Evolutionary conservation across 2,797 vertebrate species (phyloP).

Genomic region (Mycteria americana): DNA sequence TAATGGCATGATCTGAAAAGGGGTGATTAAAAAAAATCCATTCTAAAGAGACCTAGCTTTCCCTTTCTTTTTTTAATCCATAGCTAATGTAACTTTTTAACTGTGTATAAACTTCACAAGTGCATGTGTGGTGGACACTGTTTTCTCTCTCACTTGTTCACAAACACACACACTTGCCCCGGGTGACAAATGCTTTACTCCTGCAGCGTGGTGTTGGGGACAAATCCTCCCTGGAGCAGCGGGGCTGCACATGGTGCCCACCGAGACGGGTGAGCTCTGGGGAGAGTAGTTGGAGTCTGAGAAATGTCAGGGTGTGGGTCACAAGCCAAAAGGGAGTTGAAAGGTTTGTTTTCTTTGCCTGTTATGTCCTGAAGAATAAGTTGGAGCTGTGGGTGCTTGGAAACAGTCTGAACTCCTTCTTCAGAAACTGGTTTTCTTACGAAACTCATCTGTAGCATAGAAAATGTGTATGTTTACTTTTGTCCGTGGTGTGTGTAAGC

Average conservation of each 20-base stretch:
- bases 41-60: not conserved
- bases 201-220: not conserved
- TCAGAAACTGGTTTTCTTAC: not conserved
- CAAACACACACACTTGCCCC: rapidly evolving
- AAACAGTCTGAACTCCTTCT: not conserved
- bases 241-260: not conserved
- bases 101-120: not conserved
- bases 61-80: not conserved
- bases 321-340: not conserved
- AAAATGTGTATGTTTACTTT: not conserved
- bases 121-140: rapidly evolving
- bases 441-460: not conserved
- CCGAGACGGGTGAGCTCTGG: not conserved
- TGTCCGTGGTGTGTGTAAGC: not conserved
- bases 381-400: not conserved
- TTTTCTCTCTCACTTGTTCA: not conserved
- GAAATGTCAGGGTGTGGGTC: not conserved
- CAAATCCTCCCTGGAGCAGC: not conserved
- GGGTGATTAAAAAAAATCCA: not conserved
- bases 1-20: not conserved
- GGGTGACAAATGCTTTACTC: not conserved
- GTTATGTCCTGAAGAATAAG: not conserved
- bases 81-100: not conserved
- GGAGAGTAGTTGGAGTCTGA: not conserved
- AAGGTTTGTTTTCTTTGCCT: constrained; percentile 1